Base-by-base conservation (phyloP, 2,113 vertebrate species). In the Mastomys natalensis region DNA sequence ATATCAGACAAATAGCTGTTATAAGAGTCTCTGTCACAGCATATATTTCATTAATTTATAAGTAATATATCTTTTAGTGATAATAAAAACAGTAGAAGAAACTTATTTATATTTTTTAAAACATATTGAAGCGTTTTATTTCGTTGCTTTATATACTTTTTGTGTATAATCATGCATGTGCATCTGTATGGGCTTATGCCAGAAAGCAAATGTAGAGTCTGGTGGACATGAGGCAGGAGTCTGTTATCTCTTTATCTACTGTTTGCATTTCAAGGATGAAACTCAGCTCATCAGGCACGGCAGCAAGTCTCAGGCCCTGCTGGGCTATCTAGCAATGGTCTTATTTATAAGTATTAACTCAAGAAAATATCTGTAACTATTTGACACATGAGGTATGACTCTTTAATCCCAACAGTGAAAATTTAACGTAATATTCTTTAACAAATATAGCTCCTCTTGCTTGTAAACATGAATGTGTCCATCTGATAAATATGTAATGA, bases 361-460 rank as follows among this genome's bases (percentile, higher is more conserved):
- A 87, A 70, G 64, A n/a, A 94, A 95, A 80, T 74, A 73, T 26
- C 58, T 64, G 7, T 22, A 97, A 96, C 94, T 85, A 96, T 95
- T 55, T 94, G 51, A 10, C 26, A 90, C 81, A 85, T 9, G 94
- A 92, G 73, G 21, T 68, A 97, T 72, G 60, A 87, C 40, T 96
- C 93, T 97, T 87, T 51, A 96, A 94, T 68, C 34, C 66, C 97
- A 45, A 89, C 88, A 95, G 72, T 94, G 86, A 98, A 70, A 60
- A 94, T 73, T 93, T 95, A 81, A 80, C 91, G 95, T 86, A 91
- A 87, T 12, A 58, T 78, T 89, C 11, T 43, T 40, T 60, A 93
- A 93, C 93, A 93, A 97, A 95, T 60, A 96, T 82, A 97, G 91
- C 37, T 94, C 85, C 95, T 92, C 60, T 97, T 76, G 29, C 89